Base-by-base conservation (phyloP, 2,888 invertebrate species). In the Limenitis camilla region DNA sequence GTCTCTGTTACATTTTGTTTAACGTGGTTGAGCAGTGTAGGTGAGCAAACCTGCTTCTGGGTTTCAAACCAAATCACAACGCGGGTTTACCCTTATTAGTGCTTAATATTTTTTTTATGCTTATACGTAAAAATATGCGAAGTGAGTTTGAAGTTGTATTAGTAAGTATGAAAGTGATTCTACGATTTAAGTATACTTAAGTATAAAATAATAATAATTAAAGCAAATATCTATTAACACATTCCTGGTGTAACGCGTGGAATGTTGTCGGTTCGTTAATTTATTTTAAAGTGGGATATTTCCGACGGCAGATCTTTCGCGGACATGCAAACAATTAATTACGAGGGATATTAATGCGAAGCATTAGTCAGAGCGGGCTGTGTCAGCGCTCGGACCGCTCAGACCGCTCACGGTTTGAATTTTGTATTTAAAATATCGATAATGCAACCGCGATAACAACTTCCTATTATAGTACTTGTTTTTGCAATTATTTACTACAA, bases 241-340 rank as follows among this genome's bases (percentile, higher is more conserved):
- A 55, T 54, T 52, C 49, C 49, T 57, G 54, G 48, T 49, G 42
- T 41, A 58, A 53, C 51, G 48, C 56, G 54, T 52, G 49, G 55
- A 59, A 55, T 55, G 56, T 55, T 60, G 56, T 56, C 55, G 56
- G 58, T 60, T 60, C 74, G 74, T 76, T 76, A 76, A 79, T 80
- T 80, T 75, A 75, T 79, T 80, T 79, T 73, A 73, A 72, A 74
- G 71, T 67, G 73, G 72, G 73, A 76, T 73, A 60, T 81, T 71
- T 72, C 68, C 74, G 76, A 77, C 74, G 74, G 76, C 76, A 77
- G 77, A 77, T 80, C 81, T 84, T 81, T 69, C 65, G 68, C 68
- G 78, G 81, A 84, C 85, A 86, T 84, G 85, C 84, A 75, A 84
- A 86, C 85, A 83, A 88, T 88, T 88, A 88, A 88, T 88, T 86